Conservation (phyloP, 1,140 invertebrate species). For the Panagrolaimus sp. region DNA sequence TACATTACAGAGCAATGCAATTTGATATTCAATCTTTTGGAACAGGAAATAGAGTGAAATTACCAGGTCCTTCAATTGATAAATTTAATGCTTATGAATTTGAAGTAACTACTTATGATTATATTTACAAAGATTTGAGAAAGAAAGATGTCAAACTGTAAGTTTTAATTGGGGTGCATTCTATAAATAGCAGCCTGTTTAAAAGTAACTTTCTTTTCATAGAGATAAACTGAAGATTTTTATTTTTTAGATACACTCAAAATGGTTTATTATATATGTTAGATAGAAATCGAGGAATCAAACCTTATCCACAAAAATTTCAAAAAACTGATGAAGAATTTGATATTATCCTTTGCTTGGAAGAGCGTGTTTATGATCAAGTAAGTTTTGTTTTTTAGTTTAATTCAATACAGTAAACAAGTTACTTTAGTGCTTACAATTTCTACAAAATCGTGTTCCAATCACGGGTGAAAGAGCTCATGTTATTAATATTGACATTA, state of each 20-base stretch:
- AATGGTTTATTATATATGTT: slow-evolving; percentile 97
- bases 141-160: slow-evolving; percentile 63
- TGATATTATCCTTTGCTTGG: slow-evolving; percentile 92
- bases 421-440: slow-evolving; percentile 47
- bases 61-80: slow-evolving; percentile 87
- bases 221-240: too few relatives aligned
- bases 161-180: slow-evolving; percentile 30
- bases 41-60: slow-evolving; percentile 84
- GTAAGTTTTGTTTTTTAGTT: too few relatives aligned
- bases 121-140: slow-evolving; percentile 90
- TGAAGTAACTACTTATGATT: slow-evolving; percentile 80
- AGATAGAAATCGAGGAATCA: slow-evolving; percentile 91
- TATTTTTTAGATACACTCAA: slow-evolving; percentile 78
- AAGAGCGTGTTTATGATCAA: slow-evolving; percentile 98
- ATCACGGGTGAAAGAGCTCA: slow-evolving; percentile 69
- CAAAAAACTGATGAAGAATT: slow-evolving; percentile 83
- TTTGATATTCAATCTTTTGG: slow-evolving; percentile 93
- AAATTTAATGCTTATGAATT: slow-evolving; percentile 98
- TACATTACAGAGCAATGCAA: slow-evolving; percentile 74
- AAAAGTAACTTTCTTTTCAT: too few relatives aligned
- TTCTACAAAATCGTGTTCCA: slow-evolving; percentile 58
- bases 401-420: background rate
- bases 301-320: slow-evolving; percentile 85
- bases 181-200: too few relatives aligned
- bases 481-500: slow-evolving; percentile 96